Percentiles rank a stretch among this genome's conserved stretches.
Conservation (phyloP, 2,113 vertebrate genomes). For the Silurus meridionalis region DNA sequence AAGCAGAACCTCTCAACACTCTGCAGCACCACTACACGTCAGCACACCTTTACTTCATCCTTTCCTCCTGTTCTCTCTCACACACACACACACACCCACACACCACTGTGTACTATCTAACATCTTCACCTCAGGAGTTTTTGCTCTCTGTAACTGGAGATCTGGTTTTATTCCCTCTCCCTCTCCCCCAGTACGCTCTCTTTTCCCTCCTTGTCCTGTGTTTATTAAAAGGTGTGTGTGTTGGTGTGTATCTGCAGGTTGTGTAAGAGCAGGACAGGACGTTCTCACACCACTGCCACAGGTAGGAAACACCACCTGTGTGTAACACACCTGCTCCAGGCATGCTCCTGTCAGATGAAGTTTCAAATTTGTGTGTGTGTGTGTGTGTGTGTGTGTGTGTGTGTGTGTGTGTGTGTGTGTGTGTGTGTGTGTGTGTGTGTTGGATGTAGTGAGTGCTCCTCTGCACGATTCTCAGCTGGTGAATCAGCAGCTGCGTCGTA, state of each 20-base stretch:
- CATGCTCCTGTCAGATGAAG: not conserved
- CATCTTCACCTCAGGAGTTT: no score
- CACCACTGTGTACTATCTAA: no score
- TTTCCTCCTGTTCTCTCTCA: not conserved
- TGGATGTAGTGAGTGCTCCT: constrained; percentile 58
- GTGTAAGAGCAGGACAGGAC: constrained; percentile 69
- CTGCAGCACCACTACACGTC: constrained; percentile 78
- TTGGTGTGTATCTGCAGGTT: constrained; percentile 61
- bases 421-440: constrained; percentile 40
- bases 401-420: not conserved
- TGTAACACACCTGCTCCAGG: not conserved
- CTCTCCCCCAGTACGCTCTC: no score
- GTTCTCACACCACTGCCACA: constrained; percentile 47
- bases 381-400: constrained; percentile 34
- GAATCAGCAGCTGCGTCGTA: constrained; percentile 68
- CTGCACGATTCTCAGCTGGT: constrained; percentile 69
- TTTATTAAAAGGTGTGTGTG: not conserved
- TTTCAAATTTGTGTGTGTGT: no score
- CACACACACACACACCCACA: no score
- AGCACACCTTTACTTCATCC: not conserved
- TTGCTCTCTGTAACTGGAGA: no score
- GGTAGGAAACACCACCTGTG: constrained; percentile 61
- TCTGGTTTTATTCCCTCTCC: no score
- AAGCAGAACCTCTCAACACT: constrained; percentile 72
- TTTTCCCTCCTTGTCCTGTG: no score